phyloP scores from a whole-genome alignment of 2,113 vertebrate genomes.

The Sorex araneus region DNA sequence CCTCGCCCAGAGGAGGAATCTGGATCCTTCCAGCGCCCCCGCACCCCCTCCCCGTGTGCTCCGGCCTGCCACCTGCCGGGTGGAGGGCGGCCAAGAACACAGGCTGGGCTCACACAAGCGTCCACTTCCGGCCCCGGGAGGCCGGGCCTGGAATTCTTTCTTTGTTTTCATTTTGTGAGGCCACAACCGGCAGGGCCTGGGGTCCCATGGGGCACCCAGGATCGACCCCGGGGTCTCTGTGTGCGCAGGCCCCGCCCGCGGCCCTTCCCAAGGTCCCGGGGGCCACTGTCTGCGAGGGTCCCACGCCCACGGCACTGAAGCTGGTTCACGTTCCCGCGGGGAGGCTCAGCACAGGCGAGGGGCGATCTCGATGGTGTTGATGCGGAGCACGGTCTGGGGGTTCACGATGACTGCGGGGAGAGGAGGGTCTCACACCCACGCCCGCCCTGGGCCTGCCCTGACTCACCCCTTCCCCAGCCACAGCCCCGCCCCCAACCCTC shows the following conservation, averaged over 20 bases:
- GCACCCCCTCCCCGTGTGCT: background rate
- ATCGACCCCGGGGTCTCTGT: background rate
- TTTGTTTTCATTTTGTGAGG: too few species aligned
- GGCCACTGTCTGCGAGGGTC: too few species aligned
- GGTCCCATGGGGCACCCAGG: too few species aligned
- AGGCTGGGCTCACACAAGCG: background rate
- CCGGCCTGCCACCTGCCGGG: background rate
- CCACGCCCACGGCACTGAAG: too few species aligned
- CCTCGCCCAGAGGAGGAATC: background rate
- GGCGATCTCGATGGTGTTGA: constrained; percentile 92
- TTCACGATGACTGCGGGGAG: constrained; percentile 85
- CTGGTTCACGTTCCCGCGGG: background rate
- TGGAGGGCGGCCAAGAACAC: background rate
- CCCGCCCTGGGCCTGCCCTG: background rate
- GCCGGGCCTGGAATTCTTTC: background rate
- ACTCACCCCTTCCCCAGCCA: background rate
- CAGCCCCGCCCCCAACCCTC: background rate
- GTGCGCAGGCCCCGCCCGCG: background rate
- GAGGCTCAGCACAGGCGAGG: constrained; percentile 85
- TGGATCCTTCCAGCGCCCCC: background rate
- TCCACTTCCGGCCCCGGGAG: background rate
- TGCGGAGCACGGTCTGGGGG: constrained; percentile 92
- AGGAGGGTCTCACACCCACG: background rate
- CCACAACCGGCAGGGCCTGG: too few species aligned
- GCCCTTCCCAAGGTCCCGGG: background rate